Base-by-base conservation (phyloP, 2,888 invertebrate species). In the Eupsilia transversa region DNA sequence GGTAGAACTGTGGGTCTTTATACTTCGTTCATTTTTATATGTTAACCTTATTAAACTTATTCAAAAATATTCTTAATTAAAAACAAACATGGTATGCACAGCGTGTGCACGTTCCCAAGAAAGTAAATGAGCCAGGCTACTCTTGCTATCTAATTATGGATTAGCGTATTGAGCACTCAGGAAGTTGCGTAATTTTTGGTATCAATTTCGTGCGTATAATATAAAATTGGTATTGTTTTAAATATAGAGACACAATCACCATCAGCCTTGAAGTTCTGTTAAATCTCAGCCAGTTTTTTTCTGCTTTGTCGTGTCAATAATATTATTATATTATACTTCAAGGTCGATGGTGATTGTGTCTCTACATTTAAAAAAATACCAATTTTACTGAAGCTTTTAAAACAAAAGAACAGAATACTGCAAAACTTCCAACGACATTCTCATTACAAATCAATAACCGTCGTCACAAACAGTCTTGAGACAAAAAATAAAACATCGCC, bases 401-500 rank as follows among this genome's bases (percentile, higher is more conserved):
- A 35, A 20, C 1, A 9, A 7, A 27, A 12, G 1, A 77, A 77
- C 4, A 46, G 7, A 10, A 46, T 27, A n/a, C 7, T 30, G 17
- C 5, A 23, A 27, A 61, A n/a, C 41, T 65, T n/a, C n/a, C 20
- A 20, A 7, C 20, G 17, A 49, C 6, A 77, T 43, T 46, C 12
- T 30, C 14, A 38, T 63, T 17, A 57, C 14, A 63, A 56, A 79
- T 69, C 72, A 79, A 84, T 70, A 72, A 80, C 66, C 9, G 35
- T 23, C 9, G 60, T 46, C 23, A 52, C 23, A n/a, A n/a, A n/a
- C n/a, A 38, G 46, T 68, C 61, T 77, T 33, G 41, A 61, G 30
- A 69, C 38, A 71, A 70, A 85, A 83, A 83, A 68, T 57, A 56
- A 72, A 56, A 52, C 59, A 82, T 82, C 75, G 76, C 73, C 71